These are phyloP conservation scores for Corvus cornix DNA, from an alignment of 2,113 vertebrate species.

Conservation along the genomic window DNA sequence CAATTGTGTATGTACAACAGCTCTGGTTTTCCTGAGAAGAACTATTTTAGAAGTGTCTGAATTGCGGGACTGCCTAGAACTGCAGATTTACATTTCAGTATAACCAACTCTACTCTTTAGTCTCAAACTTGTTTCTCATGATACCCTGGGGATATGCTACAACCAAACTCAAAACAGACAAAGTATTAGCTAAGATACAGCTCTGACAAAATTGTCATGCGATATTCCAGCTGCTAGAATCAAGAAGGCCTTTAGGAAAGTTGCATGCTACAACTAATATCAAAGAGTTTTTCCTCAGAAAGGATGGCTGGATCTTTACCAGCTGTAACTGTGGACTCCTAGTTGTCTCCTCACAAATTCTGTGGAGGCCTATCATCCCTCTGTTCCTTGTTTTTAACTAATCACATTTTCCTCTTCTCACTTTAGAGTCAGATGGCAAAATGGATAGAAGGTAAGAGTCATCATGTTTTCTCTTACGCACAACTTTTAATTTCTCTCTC, in stretches of 20 bases:
- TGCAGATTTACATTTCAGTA: neutral
- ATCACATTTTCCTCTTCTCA: slow-evolving; percentile 7
- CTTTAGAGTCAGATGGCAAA: slow-evolving; percentile 48
- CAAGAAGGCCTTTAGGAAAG: neutral
- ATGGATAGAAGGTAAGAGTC: slow-evolving; percentile 58
- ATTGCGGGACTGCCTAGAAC: neutral
- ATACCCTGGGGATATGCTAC: neutral
- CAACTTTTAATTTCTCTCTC: neutral
- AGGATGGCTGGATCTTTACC: neutral
- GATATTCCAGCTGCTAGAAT: neutral
- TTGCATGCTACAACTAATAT: neutral
- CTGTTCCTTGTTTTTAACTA: neutral
- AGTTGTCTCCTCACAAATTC: neutral
- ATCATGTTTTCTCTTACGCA: neutral
- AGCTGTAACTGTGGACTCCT: neutral
- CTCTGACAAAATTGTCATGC: neutral
- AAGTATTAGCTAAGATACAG: neutral
- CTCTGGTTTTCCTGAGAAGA: neutral
- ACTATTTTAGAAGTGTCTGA: neutral
- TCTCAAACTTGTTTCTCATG: neutral
- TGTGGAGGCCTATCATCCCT: neutral
- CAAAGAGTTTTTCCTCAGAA: neutral
- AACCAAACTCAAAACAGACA: neutral
- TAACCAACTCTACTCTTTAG: neutral
- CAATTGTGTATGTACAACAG: neutral